These are phyloP conservation scores for Bubo bubo DNA, from an alignment of 2,113 vertebrate genomes.

Conservation along the genomic window DNA sequence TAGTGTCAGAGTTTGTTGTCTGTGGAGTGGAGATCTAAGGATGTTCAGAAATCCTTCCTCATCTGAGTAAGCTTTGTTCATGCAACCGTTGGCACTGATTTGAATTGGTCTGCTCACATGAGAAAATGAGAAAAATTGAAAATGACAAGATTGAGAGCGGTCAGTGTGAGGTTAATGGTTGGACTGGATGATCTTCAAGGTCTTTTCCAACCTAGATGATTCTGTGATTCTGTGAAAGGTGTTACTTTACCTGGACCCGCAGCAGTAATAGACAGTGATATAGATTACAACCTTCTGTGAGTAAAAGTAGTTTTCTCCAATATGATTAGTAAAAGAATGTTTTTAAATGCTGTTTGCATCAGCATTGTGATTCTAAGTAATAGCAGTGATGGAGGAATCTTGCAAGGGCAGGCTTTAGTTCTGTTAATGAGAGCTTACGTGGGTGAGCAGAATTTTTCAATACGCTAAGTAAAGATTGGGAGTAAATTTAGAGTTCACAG, in stretches of 20 bases:
- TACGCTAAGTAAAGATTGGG: background rate
- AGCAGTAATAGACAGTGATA: background rate
- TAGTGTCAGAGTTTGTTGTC: background rate
- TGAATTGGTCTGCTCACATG: background rate
- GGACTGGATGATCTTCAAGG: no score
- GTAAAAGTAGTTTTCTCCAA: background rate
- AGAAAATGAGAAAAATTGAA: background rate
- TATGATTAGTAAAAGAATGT: background rate
- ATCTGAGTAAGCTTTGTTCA: background rate
- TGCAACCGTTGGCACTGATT: background rate
- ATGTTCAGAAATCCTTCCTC: background rate
- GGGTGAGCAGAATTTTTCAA: background rate
- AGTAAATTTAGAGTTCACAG: background rate
- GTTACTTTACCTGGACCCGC: background rate
- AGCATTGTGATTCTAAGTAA: background rate
- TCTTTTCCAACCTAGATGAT: no score
- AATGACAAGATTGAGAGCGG: no score
- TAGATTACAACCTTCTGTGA: background rate
- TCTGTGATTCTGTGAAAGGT: background rate
- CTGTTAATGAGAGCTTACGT: rapidly evolving
- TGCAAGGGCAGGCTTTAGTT: background rate
- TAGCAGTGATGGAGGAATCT: background rate
- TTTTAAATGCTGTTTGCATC: background rate
- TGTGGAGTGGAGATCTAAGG: background rate
- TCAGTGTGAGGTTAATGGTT: no score